Conservation (phyloP, 2,113 vertebrate genomes). For the Cynoglossus semilaevis region DNA sequence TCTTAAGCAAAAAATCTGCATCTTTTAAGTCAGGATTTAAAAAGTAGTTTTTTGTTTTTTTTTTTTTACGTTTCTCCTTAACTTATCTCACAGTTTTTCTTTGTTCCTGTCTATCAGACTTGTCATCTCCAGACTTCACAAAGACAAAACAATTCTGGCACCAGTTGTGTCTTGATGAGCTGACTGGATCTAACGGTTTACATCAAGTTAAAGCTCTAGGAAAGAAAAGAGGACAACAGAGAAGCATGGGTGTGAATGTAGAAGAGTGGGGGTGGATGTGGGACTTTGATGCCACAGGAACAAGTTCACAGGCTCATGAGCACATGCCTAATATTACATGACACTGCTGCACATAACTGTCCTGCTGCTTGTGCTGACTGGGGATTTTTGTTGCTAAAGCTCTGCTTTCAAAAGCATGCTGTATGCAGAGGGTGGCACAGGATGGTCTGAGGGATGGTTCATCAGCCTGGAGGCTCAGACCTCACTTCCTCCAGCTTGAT, state of each 20-base stretch:
- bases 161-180: constrained; percentile 25
- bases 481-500: constrained; percentile 25
- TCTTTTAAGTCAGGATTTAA: constrained; percentile 58
- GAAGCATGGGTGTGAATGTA: constrained; percentile 49
- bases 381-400: constrained; percentile 73
- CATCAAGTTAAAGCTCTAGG: not conserved
- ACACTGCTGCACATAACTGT: constrained; percentile 72
- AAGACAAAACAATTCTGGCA: constrained; percentile 58
- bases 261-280: constrained; percentile 33
- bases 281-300: constrained; percentile 68
- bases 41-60: constrained; percentile 29
- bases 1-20: constrained; percentile 44
- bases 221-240: constrained; percentile 41
- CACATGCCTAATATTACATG: constrained; percentile 74
- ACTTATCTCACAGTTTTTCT: constrained; percentile 38
- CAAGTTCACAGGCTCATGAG: constrained; percentile 74
- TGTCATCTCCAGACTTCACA: constrained; percentile 58
- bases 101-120: constrained; percentile 55
- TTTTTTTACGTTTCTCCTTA: constrained; percentile 35
- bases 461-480: constrained; percentile 16
- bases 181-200: constrained; percentile 42
- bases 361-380: constrained; percentile 73
- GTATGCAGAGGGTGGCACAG: too few relatives aligned
- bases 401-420: constrained; percentile 71
- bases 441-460: constrained; percentile 54